Percentiles rank a stretch among this genome's conserved stretches.
Conservation (phyloP, 2,113 vertebrate genomes). For the Daboia siamensis region DNA sequence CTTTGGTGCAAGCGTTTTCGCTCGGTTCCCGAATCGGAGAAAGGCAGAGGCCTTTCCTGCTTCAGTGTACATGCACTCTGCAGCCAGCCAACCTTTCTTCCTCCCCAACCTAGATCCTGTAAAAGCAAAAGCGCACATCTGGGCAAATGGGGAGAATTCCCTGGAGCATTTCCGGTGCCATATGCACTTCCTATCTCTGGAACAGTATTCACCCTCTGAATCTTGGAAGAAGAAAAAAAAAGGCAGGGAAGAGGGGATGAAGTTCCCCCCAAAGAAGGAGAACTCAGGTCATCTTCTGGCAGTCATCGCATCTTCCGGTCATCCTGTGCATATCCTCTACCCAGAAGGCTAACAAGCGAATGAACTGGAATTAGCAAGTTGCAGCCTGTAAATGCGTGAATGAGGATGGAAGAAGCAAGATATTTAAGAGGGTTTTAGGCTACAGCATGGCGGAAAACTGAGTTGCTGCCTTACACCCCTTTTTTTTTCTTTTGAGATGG, state of each 20-base stretch:
- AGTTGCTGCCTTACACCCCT: neutral
- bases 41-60: conserved; percentile 40
- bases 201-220: conserved; percentile 11
- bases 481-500: neutral
- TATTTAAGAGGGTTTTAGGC: conserved; percentile 1
- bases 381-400: neutral
- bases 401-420: neutral
- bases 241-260: neutral
- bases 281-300: neutral
- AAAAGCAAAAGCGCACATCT: conserved; percentile 52
- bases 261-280: conserved; percentile 23
- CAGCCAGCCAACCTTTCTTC: conserved; percentile 57
- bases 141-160: conserved; percentile 42
- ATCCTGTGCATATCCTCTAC: neutral
- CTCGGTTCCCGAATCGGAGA: conserved; percentile 47
- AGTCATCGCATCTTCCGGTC: neutral
- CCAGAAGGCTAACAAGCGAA: neutral
- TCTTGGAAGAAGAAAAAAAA: conserved; percentile 11
- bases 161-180: conserved; percentile 49
- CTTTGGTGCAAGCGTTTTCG: conserved; percentile 53
- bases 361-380: neutral
- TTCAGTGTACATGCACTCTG: conserved; percentile 57
- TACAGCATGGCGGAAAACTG: conserved; percentile 5
- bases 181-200: conserved; percentile 49
- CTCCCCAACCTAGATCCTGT: conserved; percentile 60